Percentiles rank a stretch among this genome's conserved stretches.
Conservation (phyloP, 2,113 vertebrate genomes). For the Cyanistes caeruleus region DNA sequence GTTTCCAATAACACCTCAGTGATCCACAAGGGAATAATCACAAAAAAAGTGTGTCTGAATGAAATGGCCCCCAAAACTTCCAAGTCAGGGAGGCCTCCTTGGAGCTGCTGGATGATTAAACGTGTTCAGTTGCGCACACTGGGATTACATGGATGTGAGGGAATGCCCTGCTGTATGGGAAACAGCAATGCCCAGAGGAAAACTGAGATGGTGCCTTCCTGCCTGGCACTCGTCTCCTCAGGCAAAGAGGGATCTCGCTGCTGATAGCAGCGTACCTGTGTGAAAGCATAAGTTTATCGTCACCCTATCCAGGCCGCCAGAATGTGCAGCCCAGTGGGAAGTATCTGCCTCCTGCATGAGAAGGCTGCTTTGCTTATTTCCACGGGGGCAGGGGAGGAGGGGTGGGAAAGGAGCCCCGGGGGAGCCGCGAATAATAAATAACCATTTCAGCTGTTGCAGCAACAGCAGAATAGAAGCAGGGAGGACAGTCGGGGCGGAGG, state of each 20-base stretch:
- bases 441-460: constrained; percentile 49
- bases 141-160: background rate
- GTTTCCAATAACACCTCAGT: background rate
- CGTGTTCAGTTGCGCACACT: background rate
- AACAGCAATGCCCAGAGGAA: background rate
- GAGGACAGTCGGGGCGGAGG: background rate
- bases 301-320: background rate
- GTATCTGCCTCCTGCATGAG: background rate
- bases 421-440: constrained; percentile 65
- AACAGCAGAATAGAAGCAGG: constrained; percentile 27
- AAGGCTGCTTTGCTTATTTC: constrained; percentile 67
- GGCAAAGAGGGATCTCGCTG: background rate
- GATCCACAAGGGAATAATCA: background rate
- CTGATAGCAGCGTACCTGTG: background rate
- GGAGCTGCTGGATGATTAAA: background rate
- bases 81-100: background rate
- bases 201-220: background rate
- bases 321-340: constrained; percentile 15
- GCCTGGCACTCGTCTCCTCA: background rate
- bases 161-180: background rate
- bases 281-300: background rate
- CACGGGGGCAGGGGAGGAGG: background rate
- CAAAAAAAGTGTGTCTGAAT: background rate
- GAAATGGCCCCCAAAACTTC: background rate
- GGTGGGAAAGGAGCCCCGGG: constrained; percentile 26